Conservation (phyloP, 1,140 invertebrate genomes). For the Zaprionus africanus region DNA sequence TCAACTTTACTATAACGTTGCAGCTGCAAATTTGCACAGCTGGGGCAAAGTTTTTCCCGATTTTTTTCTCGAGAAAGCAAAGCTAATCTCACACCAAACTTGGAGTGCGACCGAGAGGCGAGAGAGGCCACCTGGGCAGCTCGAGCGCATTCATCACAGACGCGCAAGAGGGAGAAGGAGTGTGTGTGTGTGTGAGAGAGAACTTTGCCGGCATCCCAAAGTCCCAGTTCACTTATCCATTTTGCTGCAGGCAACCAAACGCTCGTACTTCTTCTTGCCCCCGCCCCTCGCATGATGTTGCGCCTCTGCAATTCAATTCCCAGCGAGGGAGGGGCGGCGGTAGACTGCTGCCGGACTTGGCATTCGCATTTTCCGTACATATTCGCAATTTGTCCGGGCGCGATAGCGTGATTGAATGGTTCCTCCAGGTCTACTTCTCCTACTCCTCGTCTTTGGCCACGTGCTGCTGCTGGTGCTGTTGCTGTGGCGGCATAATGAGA, state of each 20-base stretch:
- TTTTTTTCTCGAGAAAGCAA: conserved; percentile 30
- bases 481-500: conserved; percentile 66
- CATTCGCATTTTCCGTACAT: conserved; percentile 40
- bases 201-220: conserved; percentile 39
- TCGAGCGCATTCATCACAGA: conserved; percentile 27
- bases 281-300: conserved; percentile 44
- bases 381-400: conserved; percentile 73
- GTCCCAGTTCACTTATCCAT: conserved; percentile 76
- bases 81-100: conserved; percentile 42
- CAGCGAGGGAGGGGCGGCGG: neutral
- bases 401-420: conserved; percentile 76
- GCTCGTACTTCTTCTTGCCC: neutral
- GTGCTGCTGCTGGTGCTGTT: conserved; percentile 22
- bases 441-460: conserved; percentile 14
- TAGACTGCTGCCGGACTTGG: neutral
- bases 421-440: conserved; percentile 9
- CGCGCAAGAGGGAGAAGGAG: conserved; percentile 9
- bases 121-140: conserved; percentile 42
- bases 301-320: conserved; percentile 57
- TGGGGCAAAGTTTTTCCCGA: conserved; percentile 26
- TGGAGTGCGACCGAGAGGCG: neutral
- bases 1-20: conserved; percentile 63
- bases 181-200: neutral
- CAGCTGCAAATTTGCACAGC: conserved; percentile 39
- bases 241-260: conserved; percentile 47